Evolutionary conservation across 2,113 vertebrate genomes (phyloP), one percentile per base, ranked within the genome.

Genomic region (Hucho hucho): DNA sequence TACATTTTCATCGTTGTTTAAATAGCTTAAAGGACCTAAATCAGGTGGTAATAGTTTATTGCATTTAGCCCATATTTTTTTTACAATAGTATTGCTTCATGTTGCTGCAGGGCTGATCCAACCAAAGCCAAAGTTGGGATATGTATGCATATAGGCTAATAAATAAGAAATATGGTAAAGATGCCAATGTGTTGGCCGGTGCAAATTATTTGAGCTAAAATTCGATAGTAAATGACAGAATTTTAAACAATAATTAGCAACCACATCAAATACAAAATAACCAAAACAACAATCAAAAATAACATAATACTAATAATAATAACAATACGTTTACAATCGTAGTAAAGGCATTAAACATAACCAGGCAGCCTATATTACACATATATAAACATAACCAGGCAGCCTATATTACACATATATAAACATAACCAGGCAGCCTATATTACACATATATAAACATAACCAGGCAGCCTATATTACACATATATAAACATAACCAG

Each of bases 321-420:
- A 70, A 65, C 61, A 70, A n/a, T 59, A 65, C 24, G 3, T 49
- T 25, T 20, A 74, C 24, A 65, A 70, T 58, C 70, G 22, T 25
- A 79, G 32, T 22, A 64, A 64, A 53, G 49, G 14, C 16, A 5
- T 53, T 3, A 11, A 11, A 43, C 37, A 43, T 43, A 11, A 43
- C 37, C 37, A 43, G 37, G 9, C 9, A 43, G 37, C 37, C 37
- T 43, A 43, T 43, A 43, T 11, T 11, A 43, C 37, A 43, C 37
- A 43, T 43, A 43, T 43, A 43, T 53, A 18, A 14, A 53, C 4
- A 14, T 53, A 16, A 53, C 49, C 16, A 16, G 16, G 49, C n/a
- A n/a, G n/a, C n/a, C n/a, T 53, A 18, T 18, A 5, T 16, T 53
- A 53, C 49, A 53, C 49, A 53, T 18, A 18, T n/a, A n/a, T n/a